Conservation (phyloP, 2,113 vertebrate species). For the Stomatorhinus ivindoensis region DNA sequence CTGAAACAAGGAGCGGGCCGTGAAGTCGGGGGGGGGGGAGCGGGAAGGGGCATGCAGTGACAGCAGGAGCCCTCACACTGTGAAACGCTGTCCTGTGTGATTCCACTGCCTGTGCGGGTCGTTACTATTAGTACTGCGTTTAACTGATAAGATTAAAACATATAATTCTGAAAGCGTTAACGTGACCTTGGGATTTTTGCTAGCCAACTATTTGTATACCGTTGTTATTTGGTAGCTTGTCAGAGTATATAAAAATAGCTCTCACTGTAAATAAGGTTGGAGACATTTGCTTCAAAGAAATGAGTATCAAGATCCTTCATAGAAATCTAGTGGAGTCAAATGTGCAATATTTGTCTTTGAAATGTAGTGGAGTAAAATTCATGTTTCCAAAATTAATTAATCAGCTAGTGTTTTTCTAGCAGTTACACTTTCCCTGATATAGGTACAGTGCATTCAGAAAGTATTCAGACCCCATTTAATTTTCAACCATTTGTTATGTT, state of each 20-base stretch:
- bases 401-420: background rate
- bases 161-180: background rate
- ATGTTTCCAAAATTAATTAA: background rate
- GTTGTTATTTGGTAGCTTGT: background rate
- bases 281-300: background rate
- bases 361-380: background rate
- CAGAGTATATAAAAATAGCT: background rate
- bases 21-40: too few species aligned
- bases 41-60: too few species aligned
- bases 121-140: background rate
- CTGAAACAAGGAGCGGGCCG: too few species aligned
- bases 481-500: too few species aligned
- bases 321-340: background rate
- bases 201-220: background rate
- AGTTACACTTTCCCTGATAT: background rate
- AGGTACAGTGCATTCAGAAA: too few species aligned
- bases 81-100: background rate
- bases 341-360: background rate
- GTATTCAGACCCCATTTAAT: too few species aligned
- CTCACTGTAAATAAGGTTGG: background rate
- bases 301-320: background rate
- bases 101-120: background rate
- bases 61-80: too few species aligned
- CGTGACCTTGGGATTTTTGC: background rate
- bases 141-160: background rate